Conservation (phyloP, 2,888 invertebrate genomes). For the Drosophila kanekoi region DNA sequence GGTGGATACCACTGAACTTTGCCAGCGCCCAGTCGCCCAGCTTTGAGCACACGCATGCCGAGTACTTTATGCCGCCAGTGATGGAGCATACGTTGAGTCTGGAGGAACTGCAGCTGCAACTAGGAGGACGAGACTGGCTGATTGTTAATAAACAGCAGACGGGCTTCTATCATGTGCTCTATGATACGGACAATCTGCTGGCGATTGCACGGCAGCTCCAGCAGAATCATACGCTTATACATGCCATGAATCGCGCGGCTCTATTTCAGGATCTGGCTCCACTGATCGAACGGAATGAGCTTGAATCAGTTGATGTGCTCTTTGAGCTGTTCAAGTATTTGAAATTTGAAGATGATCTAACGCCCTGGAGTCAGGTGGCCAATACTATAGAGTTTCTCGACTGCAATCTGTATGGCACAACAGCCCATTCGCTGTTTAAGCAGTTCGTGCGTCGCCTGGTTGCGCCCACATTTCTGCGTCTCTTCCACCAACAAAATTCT, state of each 20-base stretch:
- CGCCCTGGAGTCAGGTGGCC: conserved; percentile 89
- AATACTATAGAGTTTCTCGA: conserved; percentile 67
- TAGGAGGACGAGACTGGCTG: conserved; percentile 81
- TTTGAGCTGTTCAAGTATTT: conserved; percentile 87
- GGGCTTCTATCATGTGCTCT: conserved; percentile 88
- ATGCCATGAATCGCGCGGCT: conserved; percentile 92
- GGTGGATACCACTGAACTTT: conserved; percentile 84
- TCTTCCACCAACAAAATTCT: conserved; percentile 35
- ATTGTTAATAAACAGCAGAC: conserved; percentile 84
- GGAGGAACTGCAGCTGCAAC: conserved; percentile 67
- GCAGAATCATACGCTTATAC: conserved; percentile 88
- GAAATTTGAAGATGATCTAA: conserved; percentile 87
- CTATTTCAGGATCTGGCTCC: conserved; percentile 91
- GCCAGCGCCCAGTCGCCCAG: conserved; percentile 70
- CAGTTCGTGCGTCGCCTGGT: conserved; percentile 75
- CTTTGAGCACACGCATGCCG: conserved; percentile 76
- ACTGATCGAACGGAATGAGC: conserved; percentile 88
- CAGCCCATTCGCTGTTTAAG: conserved; percentile 66
- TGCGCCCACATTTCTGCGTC: conserved; percentile 62
- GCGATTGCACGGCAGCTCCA: conserved; percentile 88
- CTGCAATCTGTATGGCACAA: conserved; percentile 69
- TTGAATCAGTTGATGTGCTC: conserved; percentile 86
- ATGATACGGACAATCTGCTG: conserved; percentile 89
- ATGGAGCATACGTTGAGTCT: conserved; percentile 66
- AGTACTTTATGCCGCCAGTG: conserved; percentile 81